Conservation (phyloP, 2,888 invertebrate species). For the Hirudinaria manillensis region DNA sequence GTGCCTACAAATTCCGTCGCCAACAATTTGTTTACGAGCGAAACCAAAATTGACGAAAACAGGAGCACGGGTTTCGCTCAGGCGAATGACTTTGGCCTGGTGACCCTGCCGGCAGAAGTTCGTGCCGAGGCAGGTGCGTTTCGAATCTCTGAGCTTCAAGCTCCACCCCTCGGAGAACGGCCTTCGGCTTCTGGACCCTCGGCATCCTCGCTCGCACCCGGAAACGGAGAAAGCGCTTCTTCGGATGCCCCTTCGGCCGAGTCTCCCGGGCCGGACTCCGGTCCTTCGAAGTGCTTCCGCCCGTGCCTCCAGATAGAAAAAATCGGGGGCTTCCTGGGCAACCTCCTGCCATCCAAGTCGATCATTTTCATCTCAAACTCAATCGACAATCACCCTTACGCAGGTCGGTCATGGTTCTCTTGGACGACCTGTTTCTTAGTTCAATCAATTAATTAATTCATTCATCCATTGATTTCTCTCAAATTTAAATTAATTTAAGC, state of each 20-base stretch:
- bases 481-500: too few relatives aligned
- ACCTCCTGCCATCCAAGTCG: constrained; percentile 35
- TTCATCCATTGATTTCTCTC: neutral
- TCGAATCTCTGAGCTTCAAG: neutral
- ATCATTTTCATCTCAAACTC: constrained; percentile 36
- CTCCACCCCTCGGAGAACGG: neutral
- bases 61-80: too few relatives aligned
- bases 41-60: too few relatives aligned
- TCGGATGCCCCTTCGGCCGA: neutral
- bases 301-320: constrained; percentile 38
- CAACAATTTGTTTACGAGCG: too few relatives aligned
- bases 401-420: too few relatives aligned
- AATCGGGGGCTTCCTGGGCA: constrained; percentile 40
- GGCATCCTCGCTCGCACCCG: neutral
- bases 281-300: constrained; percentile 2
- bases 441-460: neutral
- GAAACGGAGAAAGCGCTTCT: neutral
- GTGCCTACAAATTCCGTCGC: too few relatives aligned
- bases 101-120: too few relatives aligned
- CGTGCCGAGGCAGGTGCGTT: neutral
- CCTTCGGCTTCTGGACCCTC: neutral
- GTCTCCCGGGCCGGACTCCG: neutral
- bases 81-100: too few relatives aligned
- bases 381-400: neutral
- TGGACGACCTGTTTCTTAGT: too few relatives aligned